Evolutionary conservation across 2,797 vertebrate species (phyloP), one percentile per base, ranked within the genome.

Genomic region (Schizopygopsis malacanthus): DNA sequence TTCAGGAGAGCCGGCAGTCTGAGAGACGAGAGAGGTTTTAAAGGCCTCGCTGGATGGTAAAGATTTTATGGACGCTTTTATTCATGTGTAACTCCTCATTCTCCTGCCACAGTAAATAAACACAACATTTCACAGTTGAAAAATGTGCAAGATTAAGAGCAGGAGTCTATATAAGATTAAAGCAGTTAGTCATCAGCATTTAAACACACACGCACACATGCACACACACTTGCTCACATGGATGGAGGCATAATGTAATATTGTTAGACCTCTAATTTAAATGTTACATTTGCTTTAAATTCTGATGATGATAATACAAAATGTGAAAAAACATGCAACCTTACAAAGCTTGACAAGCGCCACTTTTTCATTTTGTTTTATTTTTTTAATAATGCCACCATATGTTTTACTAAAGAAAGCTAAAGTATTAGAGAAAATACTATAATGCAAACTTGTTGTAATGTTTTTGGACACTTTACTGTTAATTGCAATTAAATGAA

Each of bases 11-110:
- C 56, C 37, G 9, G 25, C 76, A 85, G 81, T 84, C 82, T 85
- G 76, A 77, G 50, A 78, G 39, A 75, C 4, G 41, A 81, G 70
- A 39, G 39, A 71, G 61, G 52, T 75, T 88, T 86, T 87, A 86
- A 88, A 76, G 77, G 22, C 54, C 25, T 50, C 78, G 37, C 50
- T 75, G 63, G 79, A 61, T 76, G 77, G 69, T 79, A 73, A 86
- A 80, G 63, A n/a, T 84, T 88, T 87, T 86, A 85, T 79, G 52
- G 84, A 84, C 37, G 52, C 83, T 47, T 83, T 88, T 87, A 87
- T 81, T 85, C 56, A 82, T 85, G 84, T 63, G 47, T 65, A 87
- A 81, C 41, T 81, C 41, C 75, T 71, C n/a, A 13, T 84, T 83
- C 82, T 83, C 65, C 77, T 75, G 72, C 82, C 83, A 22, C 65